Evolutionary conservation across 2,888 invertebrate species (phyloP), one percentile per base, ranked within the genome.

Genomic region (Empis livida): DNA sequence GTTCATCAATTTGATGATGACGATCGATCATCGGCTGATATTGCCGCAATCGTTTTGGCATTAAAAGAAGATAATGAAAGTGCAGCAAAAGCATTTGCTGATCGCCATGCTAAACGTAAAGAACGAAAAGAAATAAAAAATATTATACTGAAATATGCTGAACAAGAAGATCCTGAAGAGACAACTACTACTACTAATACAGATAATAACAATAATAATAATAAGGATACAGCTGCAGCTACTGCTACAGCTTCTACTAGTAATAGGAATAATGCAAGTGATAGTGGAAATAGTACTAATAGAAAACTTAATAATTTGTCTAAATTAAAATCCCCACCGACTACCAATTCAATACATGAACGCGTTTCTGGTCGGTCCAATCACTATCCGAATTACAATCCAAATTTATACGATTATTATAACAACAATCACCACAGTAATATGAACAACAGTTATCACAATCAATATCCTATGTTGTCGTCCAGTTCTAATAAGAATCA

Each of bases 41-140:
- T 77, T 56, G 68, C 73, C 42, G 77, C 76, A 41, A 76, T 77
- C 37, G 57, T 65, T 35, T 47, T 61, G 47, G 65, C 67, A 43
- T 65, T 70, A 46, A 64, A 64, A 45, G 64, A 64, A 52, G 71
- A 68, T 57, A 68, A 68, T 53, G 64, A 59, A 20, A 37, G 72
- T 57, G 53, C 70, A 72, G 61, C 73, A 65, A 62, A 61, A 48
- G 67, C 63, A 73, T 51, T 72, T 43, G 75, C 76, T 54, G 88
- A 89, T 55, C 74, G 89, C 41, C 86, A 87, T 63, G 82, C 83
- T 10, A 80, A 82, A 57, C 77, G 89, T 35, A 88, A 88, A 60
- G 89, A 84, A 58, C 76, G 89, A 11, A 87, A 85, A 62, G 89
- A 90, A 62, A 86, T 87, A 50, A 84, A 86, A 64, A 80, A 82